Conservation (phyloP, 37 sponge, comb jelly and placozoan genomes). For the Cliona cf. orientalis region DNA sequence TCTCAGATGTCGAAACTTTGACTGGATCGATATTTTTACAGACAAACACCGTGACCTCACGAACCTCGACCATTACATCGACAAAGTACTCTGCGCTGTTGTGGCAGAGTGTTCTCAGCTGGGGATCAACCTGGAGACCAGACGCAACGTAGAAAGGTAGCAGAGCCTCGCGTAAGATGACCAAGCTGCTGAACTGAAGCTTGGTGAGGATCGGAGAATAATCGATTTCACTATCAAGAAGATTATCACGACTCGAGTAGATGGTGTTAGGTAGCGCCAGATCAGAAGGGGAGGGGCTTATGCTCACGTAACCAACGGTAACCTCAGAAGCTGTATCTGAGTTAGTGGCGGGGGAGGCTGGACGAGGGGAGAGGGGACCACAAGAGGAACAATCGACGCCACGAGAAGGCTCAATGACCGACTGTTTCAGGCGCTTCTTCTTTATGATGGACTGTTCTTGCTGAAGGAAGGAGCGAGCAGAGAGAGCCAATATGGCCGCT, state of each 20-base stretch:
- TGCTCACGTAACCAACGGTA: conserved; percentile 46
- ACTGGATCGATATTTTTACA: not conserved
- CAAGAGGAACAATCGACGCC: not conserved
- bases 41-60: conserved; percentile 39
- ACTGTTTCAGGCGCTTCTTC: not conserved
- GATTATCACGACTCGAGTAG: not conserved
- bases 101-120: conserved; percentile 8
- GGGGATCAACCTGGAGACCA: conserved; percentile 7
- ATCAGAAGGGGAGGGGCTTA: conserved; percentile 60
- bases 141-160: not conserved
- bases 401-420: not conserved
- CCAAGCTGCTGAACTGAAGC: not conserved
- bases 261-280: conserved; percentile 32
- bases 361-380: conserved; percentile 5
- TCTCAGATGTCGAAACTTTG: not conserved
- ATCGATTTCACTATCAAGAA: not conserved
- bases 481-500: conserved; percentile 25
- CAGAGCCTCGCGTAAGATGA: conserved; percentile 18
- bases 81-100: conserved; percentile 18
- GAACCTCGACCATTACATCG: conserved; percentile 28
- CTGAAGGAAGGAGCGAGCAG: not conserved
- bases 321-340: no score
- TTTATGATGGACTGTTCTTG: not conserved
- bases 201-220: not conserved
- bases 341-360: no score